phyloP scores from a whole-genome alignment of 1,140 invertebrate species.

The Glossosoma conforme region DNA sequence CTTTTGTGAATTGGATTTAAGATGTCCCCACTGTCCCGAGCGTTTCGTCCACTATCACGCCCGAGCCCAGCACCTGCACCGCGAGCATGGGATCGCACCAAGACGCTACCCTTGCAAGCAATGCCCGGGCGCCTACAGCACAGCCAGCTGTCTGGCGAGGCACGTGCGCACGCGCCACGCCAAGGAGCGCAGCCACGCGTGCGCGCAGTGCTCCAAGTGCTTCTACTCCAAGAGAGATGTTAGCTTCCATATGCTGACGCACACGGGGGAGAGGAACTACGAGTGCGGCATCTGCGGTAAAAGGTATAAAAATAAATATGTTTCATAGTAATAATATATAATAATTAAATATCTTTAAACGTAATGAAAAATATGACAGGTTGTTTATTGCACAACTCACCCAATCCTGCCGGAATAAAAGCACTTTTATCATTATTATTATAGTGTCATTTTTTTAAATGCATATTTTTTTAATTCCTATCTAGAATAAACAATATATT shows the following conservation, averaged over 20 bases:
- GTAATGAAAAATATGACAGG: no score
- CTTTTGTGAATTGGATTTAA: no score
- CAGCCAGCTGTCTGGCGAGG: slow-evolving; percentile 12
- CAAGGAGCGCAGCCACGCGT: slow-evolving; percentile 11
- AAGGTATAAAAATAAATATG: no score
- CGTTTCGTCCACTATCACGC: slow-evolving; percentile 21
- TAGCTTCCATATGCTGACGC: slow-evolving; percentile 50
- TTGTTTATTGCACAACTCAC: no score
- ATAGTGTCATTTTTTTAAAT: no score
- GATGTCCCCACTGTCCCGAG: slow-evolving; percentile 17
- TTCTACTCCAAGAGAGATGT: slow-evolving; percentile 21
- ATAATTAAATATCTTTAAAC: no score
- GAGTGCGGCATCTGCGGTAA: slow-evolving; percentile 54
- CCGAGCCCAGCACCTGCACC: slow-evolving; percentile 17
- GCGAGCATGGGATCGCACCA: slow-evolving; percentile 14
- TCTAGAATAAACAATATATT: no score
- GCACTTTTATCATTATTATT: no score
- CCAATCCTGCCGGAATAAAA: no score
- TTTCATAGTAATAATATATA: no score
- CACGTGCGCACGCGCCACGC: slow-evolving; percentile 23
- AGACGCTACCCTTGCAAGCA: slow-evolving; percentile 17
- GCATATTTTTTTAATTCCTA: no score
- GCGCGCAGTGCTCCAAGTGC: slow-evolving; percentile 8
- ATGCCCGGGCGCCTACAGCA: slow-evolving; percentile 18
- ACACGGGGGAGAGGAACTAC: slow-evolving; percentile 61